These are phyloP conservation scores for Acanthornis magna DNA, from an alignment of 2,797 vertebrate genomes.

Conservation along the genomic window DNA sequence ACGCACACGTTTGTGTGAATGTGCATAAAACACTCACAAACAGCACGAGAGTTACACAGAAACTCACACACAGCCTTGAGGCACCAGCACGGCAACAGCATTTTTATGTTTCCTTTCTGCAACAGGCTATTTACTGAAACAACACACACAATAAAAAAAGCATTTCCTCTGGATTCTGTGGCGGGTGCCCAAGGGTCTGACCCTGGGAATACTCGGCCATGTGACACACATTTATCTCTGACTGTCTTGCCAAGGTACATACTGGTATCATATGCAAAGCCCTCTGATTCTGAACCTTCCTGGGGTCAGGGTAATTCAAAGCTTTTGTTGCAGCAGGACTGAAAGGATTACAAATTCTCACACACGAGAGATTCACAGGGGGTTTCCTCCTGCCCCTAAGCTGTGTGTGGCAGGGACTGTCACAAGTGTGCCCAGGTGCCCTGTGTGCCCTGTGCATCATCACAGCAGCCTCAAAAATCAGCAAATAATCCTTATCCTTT, in stretches of 20 bases:
- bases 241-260: neutral
- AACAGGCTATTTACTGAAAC: neutral
- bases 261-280: neutral
- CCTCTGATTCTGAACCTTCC: neutral
- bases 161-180: neutral
- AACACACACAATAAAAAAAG: neutral
- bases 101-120: neutral
- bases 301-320: neutral
- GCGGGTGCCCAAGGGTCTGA: neutral
- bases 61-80: neutral
- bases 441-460: accelerated
- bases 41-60: neutral
- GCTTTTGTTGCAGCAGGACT: neutral
- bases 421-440: neutral
- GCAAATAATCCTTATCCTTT: neutral
- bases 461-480: neutral
- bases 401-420: neutral
- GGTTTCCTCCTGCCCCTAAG: neutral
- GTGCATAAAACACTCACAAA: neutral
- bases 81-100: neutral
- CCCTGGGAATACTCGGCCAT: neutral
- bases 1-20: accelerated
- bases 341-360: neutral
- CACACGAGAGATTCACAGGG: too few species aligned
- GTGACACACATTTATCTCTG: neutral